Conservation (phyloP, 2,113 vertebrate genomes). For the Oreamnos americanus region DNA sequence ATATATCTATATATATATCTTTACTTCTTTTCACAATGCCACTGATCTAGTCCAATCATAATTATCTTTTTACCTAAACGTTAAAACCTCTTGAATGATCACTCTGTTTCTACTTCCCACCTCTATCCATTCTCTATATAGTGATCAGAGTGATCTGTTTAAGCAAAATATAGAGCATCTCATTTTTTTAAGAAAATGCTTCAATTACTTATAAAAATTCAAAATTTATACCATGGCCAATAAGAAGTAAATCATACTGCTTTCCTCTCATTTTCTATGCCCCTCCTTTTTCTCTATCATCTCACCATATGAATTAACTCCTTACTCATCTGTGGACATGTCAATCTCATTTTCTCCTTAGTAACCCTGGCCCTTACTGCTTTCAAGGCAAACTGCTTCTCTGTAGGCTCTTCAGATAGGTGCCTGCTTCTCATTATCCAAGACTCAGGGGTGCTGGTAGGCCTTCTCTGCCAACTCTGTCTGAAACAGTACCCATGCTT, state of each 20-base stretch:
- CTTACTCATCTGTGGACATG: background rate
- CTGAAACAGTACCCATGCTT: background rate
- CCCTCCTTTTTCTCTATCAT: background rate
- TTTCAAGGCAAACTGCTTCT: background rate
- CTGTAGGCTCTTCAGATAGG: background rate
- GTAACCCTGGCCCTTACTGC: background rate
- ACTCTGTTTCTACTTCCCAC: background rate
- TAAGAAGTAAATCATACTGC: background rate
- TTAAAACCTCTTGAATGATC: background rate
- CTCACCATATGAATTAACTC: too few relatives aligned
- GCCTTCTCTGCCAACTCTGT: background rate
- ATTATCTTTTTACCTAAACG: background rate
- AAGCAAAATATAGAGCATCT: background rate
- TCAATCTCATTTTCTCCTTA: background rate
- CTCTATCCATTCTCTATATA: background rate
- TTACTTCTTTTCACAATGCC: background rate
- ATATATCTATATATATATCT: background rate
- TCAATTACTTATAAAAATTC: background rate
- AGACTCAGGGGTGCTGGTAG: background rate
- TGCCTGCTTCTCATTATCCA: background rate
- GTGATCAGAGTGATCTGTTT: background rate
- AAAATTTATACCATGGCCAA: background rate
- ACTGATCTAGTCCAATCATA: background rate
- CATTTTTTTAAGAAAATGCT: background rate
- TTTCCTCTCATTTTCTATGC: background rate